Conservation (phyloP, 2,797 vertebrate species). For the Danio choprae region DNA sequence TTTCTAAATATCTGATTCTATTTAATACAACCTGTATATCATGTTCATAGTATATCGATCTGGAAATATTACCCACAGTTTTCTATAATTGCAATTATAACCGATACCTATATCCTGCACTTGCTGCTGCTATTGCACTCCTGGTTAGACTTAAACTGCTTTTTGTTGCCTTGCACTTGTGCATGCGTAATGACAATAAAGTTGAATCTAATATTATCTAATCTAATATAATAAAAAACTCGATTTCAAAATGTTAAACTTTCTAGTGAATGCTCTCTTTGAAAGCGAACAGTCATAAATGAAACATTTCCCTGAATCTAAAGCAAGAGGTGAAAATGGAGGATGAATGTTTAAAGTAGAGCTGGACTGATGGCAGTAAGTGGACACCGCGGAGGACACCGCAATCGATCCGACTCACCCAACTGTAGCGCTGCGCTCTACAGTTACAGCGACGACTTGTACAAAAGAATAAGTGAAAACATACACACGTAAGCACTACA, state of each 20-base stretch:
- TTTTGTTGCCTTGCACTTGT: too few relatives aligned
- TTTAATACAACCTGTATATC: too few relatives aligned
- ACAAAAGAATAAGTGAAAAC: slow-evolving; percentile 25
- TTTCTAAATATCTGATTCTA: too few relatives aligned
- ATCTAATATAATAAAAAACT: too few relatives aligned
- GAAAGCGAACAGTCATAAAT: background rate
- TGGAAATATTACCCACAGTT: too few relatives aligned
- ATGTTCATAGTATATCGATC: too few relatives aligned
- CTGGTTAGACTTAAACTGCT: too few relatives aligned
- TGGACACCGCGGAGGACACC: slow-evolving; percentile 56
- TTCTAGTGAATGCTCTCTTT: background rate
- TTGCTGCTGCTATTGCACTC: too few relatives aligned
- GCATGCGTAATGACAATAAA: too few relatives aligned
- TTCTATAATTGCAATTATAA: too few relatives aligned
- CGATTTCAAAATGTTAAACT: background rate
- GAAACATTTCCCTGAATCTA: background rate
- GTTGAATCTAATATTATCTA: too few relatives aligned
- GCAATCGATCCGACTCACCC: slow-evolving; percentile 65
- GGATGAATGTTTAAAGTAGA: slow-evolving; percentile 29
- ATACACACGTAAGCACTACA: slow-evolving; percentile 16
- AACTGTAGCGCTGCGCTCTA: slow-evolving; percentile 54
- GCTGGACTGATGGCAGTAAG: slow-evolving; percentile 54
- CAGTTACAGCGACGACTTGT: slow-evolving; percentile 57
- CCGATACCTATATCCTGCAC: too few relatives aligned
- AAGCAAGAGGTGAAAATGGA: slow-evolving; percentile 12